These are phyloP conservation scores for Brachionus plicatilis DNA, from an alignment of 1,140 invertebrate species.

Conservation along the genomic window DNA sequence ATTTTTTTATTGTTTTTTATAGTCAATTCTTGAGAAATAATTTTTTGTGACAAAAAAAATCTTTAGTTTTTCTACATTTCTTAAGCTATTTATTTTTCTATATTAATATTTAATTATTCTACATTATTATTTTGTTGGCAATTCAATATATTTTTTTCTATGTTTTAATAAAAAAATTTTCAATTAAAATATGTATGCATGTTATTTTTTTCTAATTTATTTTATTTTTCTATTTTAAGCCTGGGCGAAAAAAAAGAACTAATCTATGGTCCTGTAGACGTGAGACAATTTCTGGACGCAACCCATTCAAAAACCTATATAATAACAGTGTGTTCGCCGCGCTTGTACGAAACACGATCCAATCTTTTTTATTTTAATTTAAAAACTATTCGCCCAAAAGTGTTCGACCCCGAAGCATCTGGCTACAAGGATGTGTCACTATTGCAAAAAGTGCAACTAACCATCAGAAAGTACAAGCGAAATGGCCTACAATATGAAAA, in stretches of 20 bases:
- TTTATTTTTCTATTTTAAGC: neutral
- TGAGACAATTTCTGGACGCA: neutral
- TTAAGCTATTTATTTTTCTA: too few species aligned
- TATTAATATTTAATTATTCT: too few species aligned
- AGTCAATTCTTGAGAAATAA: too few species aligned
- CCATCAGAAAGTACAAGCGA: neutral
- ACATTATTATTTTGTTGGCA: too few species aligned
- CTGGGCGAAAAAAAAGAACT: neutral
- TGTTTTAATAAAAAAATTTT: too few species aligned
- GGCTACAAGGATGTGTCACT: neutral
- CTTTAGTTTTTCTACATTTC: too few species aligned
- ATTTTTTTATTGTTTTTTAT: too few species aligned
- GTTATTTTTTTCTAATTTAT: too few species aligned
- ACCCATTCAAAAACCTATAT: neutral
- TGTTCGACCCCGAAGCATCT: neutral
- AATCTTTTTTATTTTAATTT: conserved; percentile 1
- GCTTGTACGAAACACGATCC: neutral
- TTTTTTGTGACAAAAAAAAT: too few species aligned
- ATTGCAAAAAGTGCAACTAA: conserved; percentile 31
- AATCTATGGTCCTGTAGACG: conserved; percentile 12
- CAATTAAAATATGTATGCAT: too few species aligned
- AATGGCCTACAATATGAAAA: conserved; percentile 14
- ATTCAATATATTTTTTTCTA: too few species aligned
- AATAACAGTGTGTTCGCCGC: neutral
- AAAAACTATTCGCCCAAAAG: neutral